Evolutionary conservation across 2,888 invertebrate genomes (phyloP).

Genomic region (Calliopum simillimum): DNA sequence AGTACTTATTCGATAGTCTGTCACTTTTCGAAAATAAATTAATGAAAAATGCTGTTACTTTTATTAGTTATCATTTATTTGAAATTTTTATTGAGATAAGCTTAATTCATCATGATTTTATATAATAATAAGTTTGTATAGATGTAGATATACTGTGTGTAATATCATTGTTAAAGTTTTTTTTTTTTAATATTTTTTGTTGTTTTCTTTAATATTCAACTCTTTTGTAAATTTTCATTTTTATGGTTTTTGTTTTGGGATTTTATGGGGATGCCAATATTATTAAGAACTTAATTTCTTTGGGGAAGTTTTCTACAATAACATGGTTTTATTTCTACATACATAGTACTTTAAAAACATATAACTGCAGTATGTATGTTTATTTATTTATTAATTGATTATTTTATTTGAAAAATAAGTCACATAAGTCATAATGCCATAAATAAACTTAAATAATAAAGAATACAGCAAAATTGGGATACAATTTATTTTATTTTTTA

Average conservation of each 20-base stretch:
- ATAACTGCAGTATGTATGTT: neutral
- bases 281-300: neutral
- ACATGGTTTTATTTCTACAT: neutral
- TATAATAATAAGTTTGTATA: conserved; percentile 39
- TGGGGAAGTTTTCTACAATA: neutral
- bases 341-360: too few relatives aligned
- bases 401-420: conserved; percentile 8
- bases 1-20: too few relatives aligned
- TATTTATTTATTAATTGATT: conserved; percentile 7
- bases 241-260: neutral
- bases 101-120: conserved; percentile 27
- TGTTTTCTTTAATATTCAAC: neutral
- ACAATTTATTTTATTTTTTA: too few relatives aligned
- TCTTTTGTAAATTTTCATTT: neutral
- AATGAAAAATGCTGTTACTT: too few relatives aligned
- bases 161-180: conserved; percentile 28
- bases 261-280: conserved; percentile 4
- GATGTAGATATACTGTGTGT: conserved; percentile 31
- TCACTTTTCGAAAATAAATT: too few relatives aligned
- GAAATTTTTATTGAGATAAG: conserved; percentile 29
- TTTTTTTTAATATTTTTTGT: conserved; percentile 10
- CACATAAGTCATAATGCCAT: conserved; percentile 12
- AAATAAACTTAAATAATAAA: too few relatives aligned
- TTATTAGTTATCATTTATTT: conserved; percentile 4
- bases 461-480: too few relatives aligned